These are phyloP conservation scores for Chironomus tepperi DNA, from an alignment of 1,140 invertebrate genomes.

Conservation along the genomic window DNA sequence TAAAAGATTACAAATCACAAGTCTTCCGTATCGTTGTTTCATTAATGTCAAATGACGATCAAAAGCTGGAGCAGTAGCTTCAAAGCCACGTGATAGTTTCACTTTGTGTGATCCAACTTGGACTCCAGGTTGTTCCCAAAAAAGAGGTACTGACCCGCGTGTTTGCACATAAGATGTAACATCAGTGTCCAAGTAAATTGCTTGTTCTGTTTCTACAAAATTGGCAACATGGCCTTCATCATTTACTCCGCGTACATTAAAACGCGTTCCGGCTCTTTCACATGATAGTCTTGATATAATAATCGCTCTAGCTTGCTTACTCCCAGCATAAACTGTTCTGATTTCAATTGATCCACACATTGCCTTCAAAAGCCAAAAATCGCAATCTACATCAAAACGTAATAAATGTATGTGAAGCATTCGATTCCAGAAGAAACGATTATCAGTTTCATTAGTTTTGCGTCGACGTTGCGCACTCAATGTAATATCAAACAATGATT, in stretches of 20 bases:
- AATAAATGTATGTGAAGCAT: slow-evolving; percentile 88
- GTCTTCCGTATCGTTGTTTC: slow-evolving; percentile 83
- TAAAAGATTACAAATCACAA: slow-evolving; percentile 87
- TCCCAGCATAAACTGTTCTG: slow-evolving; percentile 88
- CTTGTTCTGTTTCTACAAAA: slow-evolving; percentile 99
- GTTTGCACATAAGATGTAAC: slow-evolving; percentile 78
- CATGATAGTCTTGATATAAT: slow-evolving; percentile 93
- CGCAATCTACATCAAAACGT: slow-evolving; percentile 79
- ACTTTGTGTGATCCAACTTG: slow-evolving; percentile 99
- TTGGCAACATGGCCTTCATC: slow-evolving; percentile 99
- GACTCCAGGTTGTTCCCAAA: slow-evolving; percentile 99
- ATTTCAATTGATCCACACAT: slow-evolving; percentile 97
- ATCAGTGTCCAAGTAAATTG: slow-evolving; percentile 83
- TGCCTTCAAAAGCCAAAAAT: slow-evolving; percentile 80
- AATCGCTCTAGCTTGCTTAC: slow-evolving; percentile 84
- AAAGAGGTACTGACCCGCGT: slow-evolving; percentile 92
- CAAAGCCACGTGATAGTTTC: slow-evolving; percentile 88
- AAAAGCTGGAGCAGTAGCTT: slow-evolving; percentile 84
- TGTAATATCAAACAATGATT: slow-evolving; percentile 68
- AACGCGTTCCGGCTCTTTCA: slow-evolving; percentile 91
- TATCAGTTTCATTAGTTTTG: slow-evolving; percentile 73
- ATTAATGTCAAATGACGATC: slow-evolving; percentile 82
- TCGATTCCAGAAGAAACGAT: slow-evolving; percentile 95
- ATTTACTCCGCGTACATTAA: slow-evolving; percentile 97
- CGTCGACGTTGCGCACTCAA: slow-evolving; percentile 81